Evolutionary conservation across 2,888 invertebrate genomes (phyloP).

Genomic region (Pogonocherus hispidulus): DNA sequence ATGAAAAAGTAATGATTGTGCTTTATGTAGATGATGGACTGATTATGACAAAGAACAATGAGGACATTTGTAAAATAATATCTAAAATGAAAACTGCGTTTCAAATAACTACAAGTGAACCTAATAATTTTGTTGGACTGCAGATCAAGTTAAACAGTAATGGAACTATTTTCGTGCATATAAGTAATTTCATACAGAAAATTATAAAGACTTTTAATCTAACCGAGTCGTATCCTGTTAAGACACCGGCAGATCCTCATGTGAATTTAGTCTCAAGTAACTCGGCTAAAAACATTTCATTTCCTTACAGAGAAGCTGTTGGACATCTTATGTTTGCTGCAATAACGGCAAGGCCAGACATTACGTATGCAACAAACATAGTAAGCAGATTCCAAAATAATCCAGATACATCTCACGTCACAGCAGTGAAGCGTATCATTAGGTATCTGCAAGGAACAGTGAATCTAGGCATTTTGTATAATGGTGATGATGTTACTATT

Average conservation of each 20-base stretch:
- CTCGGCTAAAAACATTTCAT: not conserved
- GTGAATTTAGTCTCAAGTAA: not conserved
- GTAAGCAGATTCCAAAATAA: slow-evolving; percentile 15
- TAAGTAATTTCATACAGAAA: not conserved
- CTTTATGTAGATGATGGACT: slow-evolving; percentile 58
- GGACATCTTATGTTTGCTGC: slow-evolving; percentile 15
- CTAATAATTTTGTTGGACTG: not conserved
- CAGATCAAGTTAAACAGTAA: not conserved
- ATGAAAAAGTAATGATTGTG: slow-evolving; percentile 34
- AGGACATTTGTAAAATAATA: no score
- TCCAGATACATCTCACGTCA: no score
- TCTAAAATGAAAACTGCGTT: no score
- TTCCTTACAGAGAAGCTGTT: slow-evolving; percentile 14
- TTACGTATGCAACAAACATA: slow-evolving; percentile 7
- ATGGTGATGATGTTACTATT: not conserved
- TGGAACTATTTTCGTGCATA: not conserved
- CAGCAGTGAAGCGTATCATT: slow-evolving; percentile 14
- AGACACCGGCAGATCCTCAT: slow-evolving; percentile 2
- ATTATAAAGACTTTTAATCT: no score
- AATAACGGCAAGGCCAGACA: slow-evolving; percentile 2
- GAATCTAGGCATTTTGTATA: not conserved
- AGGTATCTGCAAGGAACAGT: not conserved
- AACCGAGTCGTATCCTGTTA: no score
- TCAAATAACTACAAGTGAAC: no score
- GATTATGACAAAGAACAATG: slow-evolving; percentile 31